Conservation (phyloP, 2,888 invertebrate genomes). For the Phlogophora meticulosa region DNA sequence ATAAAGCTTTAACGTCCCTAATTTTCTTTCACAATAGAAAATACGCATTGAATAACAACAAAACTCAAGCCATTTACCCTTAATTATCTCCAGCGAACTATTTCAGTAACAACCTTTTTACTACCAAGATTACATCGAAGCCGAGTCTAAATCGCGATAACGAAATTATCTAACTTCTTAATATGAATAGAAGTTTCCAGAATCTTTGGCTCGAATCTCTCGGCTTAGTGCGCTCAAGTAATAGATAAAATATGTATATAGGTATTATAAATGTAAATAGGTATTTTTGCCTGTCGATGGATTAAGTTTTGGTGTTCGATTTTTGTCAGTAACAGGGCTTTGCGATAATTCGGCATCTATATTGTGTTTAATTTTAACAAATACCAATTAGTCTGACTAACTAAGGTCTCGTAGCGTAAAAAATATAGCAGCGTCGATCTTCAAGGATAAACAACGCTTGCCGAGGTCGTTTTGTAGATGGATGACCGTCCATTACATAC, state of each 20-base stretch:
- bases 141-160: slow-evolving; percentile 52
- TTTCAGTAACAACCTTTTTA: slow-evolving; percentile 55
- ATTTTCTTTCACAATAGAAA: slow-evolving; percentile 44
- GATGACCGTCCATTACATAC: too few relatives aligned
- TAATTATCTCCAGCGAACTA: slow-evolving; percentile 53
- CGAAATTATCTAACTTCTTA: slow-evolving; percentile 61
- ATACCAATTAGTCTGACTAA: neutral
- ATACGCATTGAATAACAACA: slow-evolving; percentile 30
- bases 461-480: too few relatives aligned
- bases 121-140: slow-evolving; percentile 53
- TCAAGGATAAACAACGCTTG: too few relatives aligned
- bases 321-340: neutral
- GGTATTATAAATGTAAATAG: slow-evolving; percentile 39
- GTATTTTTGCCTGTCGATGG: neutral
- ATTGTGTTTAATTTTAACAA: neutral
- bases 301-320: neutral
- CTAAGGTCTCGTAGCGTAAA: neutral
- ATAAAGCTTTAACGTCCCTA: slow-evolving; percentile 5
- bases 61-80: slow-evolving; percentile 29
- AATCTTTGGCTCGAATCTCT: slow-evolving; percentile 36
- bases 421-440: too few relatives aligned
- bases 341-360: neutral
- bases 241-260: slow-evolving; percentile 24
- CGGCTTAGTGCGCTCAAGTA: slow-evolving; percentile 15
- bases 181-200: slow-evolving; percentile 56